phyloP scores from a whole-genome alignment of 2,113 vertebrate species.

The Gymnobelideus leadbeateri region DNA sequence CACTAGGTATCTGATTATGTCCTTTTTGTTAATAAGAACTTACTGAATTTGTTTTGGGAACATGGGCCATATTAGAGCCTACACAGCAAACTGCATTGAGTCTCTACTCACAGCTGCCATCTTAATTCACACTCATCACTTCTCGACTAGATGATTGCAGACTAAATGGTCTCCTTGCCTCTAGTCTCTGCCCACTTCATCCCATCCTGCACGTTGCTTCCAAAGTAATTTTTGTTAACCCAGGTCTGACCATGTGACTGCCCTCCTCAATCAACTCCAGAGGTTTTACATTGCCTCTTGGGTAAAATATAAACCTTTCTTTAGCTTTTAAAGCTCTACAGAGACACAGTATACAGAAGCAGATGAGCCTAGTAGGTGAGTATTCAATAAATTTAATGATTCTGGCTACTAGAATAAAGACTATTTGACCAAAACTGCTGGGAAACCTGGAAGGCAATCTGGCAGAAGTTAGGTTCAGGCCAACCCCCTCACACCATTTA shows the following conservation, averaged over 20 bases:
- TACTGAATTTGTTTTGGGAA: background rate
- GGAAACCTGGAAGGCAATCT: background rate
- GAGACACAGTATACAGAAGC: background rate
- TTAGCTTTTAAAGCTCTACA: background rate
- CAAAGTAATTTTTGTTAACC: background rate
- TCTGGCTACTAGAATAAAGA: background rate
- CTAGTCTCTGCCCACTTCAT: background rate
- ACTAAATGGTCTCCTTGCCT: background rate
- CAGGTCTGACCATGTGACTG: background rate
- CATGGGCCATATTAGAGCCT: background rate
- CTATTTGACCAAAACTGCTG: background rate
- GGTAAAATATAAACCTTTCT: background rate
- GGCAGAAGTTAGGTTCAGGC: background rate
- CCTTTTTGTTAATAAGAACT: background rate
- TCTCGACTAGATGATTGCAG: background rate
- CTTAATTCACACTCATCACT: background rate
- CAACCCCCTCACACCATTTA: background rate
- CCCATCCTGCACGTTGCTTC: background rate
- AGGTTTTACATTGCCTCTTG: background rate
- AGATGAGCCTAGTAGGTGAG: background rate
- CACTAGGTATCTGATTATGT: background rate
- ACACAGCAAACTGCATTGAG: background rate
- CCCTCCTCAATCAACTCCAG: background rate
- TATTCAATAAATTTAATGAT: background rate
- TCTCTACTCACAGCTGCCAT: background rate